These are phyloP conservation scores for Motacilla alba DNA, from an alignment of 2,113 vertebrate genomes.

Conservation along the genomic window DNA sequence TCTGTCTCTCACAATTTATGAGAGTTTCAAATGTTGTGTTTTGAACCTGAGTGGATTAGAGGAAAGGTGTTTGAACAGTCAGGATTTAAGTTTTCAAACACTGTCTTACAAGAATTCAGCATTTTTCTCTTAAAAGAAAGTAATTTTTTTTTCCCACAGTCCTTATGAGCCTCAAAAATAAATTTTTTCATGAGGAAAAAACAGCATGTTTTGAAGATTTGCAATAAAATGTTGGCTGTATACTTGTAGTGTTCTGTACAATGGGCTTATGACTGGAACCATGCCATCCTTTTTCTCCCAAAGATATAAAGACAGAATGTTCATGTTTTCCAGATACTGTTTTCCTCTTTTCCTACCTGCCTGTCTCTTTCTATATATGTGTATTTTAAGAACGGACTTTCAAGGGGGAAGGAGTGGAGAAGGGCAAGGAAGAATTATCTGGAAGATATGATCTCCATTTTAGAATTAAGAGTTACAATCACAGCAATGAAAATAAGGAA, in stretches of 20 bases:
- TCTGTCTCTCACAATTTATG: not conserved
- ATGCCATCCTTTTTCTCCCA: accelerated
- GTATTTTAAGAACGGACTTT: not conserved
- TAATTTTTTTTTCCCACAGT: not conserved
- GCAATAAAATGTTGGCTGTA: not conserved
- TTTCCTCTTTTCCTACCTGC: not conserved
- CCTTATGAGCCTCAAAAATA: not conserved
- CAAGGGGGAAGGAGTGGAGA: too few species aligned
- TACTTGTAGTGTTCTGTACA: not conserved
- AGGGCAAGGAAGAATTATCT: not conserved
- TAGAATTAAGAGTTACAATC: not conserved
- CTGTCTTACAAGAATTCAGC: not conserved
- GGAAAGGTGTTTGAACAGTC: not conserved
- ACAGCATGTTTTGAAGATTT: not conserved
- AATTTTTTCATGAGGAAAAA: not conserved
- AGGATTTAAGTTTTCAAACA: not conserved
- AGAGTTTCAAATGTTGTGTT: not conserved
- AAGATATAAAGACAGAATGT: not conserved
- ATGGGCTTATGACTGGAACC: not conserved
- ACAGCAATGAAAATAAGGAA: not conserved
- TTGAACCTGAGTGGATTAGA: not conserved
- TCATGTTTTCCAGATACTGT: not conserved
- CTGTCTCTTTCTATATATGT: not conserved
- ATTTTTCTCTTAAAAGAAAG: not conserved
- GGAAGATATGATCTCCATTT: not conserved